Base-by-base conservation (phyloP, 2,113 vertebrate species). In the Chaenocephalus aceratus region DNA sequence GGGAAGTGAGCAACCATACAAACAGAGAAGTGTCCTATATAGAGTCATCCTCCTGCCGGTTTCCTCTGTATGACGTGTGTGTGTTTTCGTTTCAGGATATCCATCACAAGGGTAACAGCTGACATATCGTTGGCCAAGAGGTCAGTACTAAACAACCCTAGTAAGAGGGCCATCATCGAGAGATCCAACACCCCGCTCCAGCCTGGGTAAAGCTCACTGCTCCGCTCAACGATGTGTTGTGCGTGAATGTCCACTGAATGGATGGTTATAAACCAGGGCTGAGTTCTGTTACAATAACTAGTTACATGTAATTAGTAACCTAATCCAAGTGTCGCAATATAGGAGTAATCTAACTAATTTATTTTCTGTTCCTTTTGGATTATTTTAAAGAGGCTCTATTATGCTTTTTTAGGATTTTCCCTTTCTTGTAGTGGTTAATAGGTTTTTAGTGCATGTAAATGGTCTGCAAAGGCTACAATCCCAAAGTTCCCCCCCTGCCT, bases 41-140 rank as follows among this genome's bases (percentile, higher is more conserved):
- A n/a, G 8, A 10, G 18, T 78, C 23, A 7, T 46, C 51, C 10
- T 3, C 15, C 60, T 14, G 12, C 3, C 12, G 0, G 10, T 4
- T n/a, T 18, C n/a, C 69, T 30, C 64, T 71, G 13, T 52, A 1
- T 83, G 61, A 70, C 34, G 0, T 7, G 16, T 72, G 1, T 57
- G 2, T 46, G 26, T 58, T 78, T 78, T 94, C 2, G 87, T 94
- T 71, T 3, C 88, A 99, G 98, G 95, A 98, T 99, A 96, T 99
- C 98, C 72, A 99, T 99, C 85, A 99, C 98, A 1, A 95, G 98
- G 90, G 98, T 99, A 93, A 99, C 97, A 68, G 98, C 98, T 88
- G 98, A 99, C 95, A 99, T 99, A 93, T 99, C 98, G 77, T 95
- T 99, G 84, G 98, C 98, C 89, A 99, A 99, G 95, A 97, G 98